A percentile compares a stretch with the other conserved stretches of the same genome.
phyloP scores from a whole-genome alignment of 2,113 vertebrate species.

The Alosa alosa region DNA sequence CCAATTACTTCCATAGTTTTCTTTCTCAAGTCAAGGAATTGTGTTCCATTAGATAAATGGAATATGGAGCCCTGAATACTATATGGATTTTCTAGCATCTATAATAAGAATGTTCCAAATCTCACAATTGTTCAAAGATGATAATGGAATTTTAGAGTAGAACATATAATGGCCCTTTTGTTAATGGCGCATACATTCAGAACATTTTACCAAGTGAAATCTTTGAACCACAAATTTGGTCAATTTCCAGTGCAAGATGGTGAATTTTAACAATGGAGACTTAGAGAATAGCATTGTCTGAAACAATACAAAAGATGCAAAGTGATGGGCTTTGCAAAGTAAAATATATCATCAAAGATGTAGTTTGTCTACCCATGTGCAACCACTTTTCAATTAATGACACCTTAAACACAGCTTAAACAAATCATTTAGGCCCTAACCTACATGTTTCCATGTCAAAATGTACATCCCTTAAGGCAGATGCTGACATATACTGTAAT shows the following conservation, averaged over 20 bases:
- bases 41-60: conserved; percentile 32
- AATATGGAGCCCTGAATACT: conserved; percentile 25
- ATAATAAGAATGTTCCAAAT: conserved; percentile 3
- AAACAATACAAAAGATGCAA: too few relatives aligned
- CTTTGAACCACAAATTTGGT: neutral
- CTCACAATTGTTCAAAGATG: conserved; percentile 19
- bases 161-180: conserved; percentile 26
- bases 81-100: conserved; percentile 5
- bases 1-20: conserved; percentile 21
- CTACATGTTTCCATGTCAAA: too few relatives aligned
- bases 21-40: conserved; percentile 1
- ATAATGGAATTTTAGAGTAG: conserved; percentile 23
- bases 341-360: too few relatives aligned
- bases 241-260: neutral
- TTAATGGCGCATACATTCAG: conserved; percentile 30
- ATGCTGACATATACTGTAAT: too few relatives aligned
- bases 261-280: neutral
- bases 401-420: too few relatives aligned
- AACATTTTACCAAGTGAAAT: neutral
- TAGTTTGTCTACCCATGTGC: too few relatives aligned
- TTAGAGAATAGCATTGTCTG: too few relatives aligned
- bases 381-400: too few relatives aligned
- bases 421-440: too few relatives aligned
- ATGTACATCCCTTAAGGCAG: too few relatives aligned
- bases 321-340: too few relatives aligned